These are phyloP conservation scores for Drosophila silvestris DNA, from an alignment of 2,888 invertebrate species.

Conservation along the genomic window DNA sequence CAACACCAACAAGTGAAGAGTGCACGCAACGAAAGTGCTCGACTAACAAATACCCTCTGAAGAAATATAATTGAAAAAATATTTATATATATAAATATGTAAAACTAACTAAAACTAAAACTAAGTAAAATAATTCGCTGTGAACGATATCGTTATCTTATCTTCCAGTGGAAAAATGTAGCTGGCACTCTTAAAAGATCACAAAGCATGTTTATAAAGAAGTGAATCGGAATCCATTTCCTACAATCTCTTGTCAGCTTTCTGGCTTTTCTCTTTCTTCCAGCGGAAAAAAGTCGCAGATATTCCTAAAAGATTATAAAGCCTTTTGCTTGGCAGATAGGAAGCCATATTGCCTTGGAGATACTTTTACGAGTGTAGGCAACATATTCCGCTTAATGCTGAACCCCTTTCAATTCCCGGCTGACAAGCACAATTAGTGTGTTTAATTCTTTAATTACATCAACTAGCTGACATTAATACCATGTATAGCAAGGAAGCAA, in stretches of 20 bases:
- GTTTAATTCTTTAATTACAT: neutral
- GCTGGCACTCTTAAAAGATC: neutral
- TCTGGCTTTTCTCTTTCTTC: neutral
- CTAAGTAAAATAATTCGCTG: neutral
- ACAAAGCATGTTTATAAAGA: neutral
- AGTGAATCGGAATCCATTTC: neutral
- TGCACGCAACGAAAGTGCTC: neutral
- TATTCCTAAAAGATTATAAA: neutral
- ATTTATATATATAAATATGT: too few relatives aligned
- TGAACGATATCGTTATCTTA: neutral
- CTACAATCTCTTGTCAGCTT: neutral
- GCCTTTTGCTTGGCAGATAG: neutral
- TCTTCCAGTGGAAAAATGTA: neutral
- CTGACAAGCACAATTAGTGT: neutral
- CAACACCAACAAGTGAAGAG: slow-evolving; percentile 9
- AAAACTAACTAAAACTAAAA: neutral
- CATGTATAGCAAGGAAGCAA: neutral
- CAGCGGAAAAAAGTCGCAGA: neutral
- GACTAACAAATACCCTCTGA: slow-evolving; percentile 17
- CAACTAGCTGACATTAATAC: neutral
- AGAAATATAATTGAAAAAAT: neutral
- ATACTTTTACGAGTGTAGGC: neutral
- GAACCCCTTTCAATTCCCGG: neutral
- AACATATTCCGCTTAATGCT: neutral
- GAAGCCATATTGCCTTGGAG: neutral